phyloP scores from a whole-genome alignment of 2,113 vertebrate genomes.

The Zapus hudsonius region DNA sequence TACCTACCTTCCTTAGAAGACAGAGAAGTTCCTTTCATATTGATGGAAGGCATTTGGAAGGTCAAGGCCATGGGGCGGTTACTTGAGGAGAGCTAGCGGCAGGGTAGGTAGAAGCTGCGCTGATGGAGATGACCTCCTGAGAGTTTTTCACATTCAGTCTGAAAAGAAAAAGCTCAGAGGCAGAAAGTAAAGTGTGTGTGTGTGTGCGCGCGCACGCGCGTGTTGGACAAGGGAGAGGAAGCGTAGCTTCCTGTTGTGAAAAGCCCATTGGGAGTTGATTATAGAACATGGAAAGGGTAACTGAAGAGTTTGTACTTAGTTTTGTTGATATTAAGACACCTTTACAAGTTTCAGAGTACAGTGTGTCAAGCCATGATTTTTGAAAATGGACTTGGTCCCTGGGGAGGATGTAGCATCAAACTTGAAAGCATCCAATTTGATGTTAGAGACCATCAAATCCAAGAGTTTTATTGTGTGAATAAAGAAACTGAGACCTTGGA shows the following conservation, averaged over 20 bases:
- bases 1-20: background rate
- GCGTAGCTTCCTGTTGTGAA: background rate
- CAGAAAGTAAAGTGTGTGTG: background rate
- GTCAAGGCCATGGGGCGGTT: background rate
- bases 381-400: background rate
- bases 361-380: background rate
- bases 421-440: background rate
- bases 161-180: background rate
- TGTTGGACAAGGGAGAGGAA: background rate
- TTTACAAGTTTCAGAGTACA: background rate
- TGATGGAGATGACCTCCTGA: background rate
- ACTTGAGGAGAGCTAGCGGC: background rate
- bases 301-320: background rate
- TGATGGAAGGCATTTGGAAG: background rate
- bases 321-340: background rate
- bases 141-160: background rate
- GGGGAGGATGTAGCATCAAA: background rate
- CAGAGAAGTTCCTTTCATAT: background rate
- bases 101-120: background rate
- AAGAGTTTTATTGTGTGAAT: background rate
- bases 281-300: background rate
- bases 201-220: background rate
- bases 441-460: background rate
- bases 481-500: conserved; percentile 1
- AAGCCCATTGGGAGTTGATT: background rate